phyloP scores from a whole-genome alignment of 2,888 invertebrate species.

The Schizaphis graminum region DNA sequence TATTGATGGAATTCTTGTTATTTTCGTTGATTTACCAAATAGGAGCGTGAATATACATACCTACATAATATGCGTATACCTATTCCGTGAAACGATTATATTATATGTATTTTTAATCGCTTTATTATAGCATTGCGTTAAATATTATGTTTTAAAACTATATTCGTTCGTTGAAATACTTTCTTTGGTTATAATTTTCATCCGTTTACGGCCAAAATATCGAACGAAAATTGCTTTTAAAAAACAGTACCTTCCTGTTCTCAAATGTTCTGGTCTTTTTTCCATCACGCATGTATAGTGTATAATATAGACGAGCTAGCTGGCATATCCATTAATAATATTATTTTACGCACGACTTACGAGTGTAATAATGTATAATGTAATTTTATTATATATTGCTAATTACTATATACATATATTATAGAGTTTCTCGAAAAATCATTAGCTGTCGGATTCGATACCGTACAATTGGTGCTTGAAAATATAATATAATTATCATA shows the following conservation, averaged over 20 bases:
- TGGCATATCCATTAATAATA: background rate
- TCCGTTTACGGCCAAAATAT: background rate
- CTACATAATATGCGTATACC: too few species aligned
- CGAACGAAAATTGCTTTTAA: background rate
- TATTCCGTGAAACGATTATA: background rate
- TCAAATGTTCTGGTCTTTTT: constrained; percentile 24
- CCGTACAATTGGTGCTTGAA: constrained; percentile 10
- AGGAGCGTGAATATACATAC: background rate
- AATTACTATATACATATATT: background rate
- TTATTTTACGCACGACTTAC: background rate
- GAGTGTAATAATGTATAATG: background rate
- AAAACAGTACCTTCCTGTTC: background rate
- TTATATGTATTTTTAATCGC: background rate
- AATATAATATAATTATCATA: background rate
- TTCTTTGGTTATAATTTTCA: background rate
- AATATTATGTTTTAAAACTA: background rate
- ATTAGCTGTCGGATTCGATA: constrained; percentile 24
- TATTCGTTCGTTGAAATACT: background rate
- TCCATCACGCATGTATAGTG: background rate
- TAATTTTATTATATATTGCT: background rate
- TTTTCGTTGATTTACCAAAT: constrained; percentile 4
- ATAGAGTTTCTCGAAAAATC: constrained; percentile 16
- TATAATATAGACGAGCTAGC: background rate
- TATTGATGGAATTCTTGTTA: background rate
- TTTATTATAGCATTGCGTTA: background rate